Conservation (phyloP, 2,113 vertebrate species). For the Phaethornis superciliosus region DNA sequence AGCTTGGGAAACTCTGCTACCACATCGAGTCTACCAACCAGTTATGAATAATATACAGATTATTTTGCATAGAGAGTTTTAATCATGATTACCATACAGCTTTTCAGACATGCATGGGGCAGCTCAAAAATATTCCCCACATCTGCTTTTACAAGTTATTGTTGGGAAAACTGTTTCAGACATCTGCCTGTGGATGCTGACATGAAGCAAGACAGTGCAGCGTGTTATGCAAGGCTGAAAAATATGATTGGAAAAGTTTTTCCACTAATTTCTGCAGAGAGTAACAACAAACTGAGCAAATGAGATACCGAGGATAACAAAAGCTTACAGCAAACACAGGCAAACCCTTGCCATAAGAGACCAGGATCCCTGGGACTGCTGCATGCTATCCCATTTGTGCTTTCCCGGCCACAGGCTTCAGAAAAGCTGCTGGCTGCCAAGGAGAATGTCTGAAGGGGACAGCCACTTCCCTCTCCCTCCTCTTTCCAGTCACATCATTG, state of each 20-base stretch:
- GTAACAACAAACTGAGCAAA: not conserved
- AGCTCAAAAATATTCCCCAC: not conserved
- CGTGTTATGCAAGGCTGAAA: not conserved
- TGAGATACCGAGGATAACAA: not conserved
- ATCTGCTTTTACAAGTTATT: not conserved
- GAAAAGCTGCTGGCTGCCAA: not conserved
- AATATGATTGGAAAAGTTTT: not conserved
- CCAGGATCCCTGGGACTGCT: not conserved
- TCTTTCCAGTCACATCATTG: not conserved
- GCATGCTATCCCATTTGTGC: not conserved
- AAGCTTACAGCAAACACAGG: not conserved
- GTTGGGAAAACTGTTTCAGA: not conserved
- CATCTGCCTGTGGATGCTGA: not conserved
- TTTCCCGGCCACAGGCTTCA: not conserved
- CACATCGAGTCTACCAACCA: not conserved
- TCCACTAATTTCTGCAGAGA: not conserved
- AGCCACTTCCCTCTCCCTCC: not conserved
- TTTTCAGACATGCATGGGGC: not conserved
- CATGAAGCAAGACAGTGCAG: not conserved
- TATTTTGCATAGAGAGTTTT: slow-evolving; percentile 9
- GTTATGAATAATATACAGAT: not conserved
- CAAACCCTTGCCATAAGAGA: not conserved
- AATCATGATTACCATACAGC: not conserved
- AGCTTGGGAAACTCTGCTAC: not conserved
- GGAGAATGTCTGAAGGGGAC: not conserved